Base-by-base conservation (phyloP, 2,888 invertebrate genomes). In the Tyria jacobaeae region DNA sequence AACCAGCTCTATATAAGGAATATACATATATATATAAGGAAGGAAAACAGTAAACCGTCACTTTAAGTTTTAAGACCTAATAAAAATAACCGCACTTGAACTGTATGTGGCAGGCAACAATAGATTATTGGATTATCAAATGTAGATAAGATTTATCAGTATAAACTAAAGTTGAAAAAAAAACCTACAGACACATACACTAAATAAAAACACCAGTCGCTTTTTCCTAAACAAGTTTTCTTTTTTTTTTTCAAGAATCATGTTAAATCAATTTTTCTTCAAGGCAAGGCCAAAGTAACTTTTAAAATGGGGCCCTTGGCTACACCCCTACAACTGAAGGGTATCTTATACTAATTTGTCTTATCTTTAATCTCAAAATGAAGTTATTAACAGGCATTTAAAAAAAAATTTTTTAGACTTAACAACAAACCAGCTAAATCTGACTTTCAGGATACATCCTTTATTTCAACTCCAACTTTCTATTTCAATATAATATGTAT, bases 31-130 rank as follows among this genome's bases (percentile, higher is more conserved):
- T 21, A 14, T 44, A 44, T 21, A 44, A 44, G 44, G 21, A 44
- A 44, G 44, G 44, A 44, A 44, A 44, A 44, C 21, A 44, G 21
- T 21, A 12, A 21, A 39, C 51, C 57, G 57, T 62, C 9, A 61
- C 47, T 55, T 61, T 31, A 31, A 31, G 31, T 25, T 41, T 39
- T 61, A 70, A 76, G 64, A 76, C 57, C 61, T 52, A 68, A 72
- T 71, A 12, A 63, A 63, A 15, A 56, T 65, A 69, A 72, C 65
- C 73, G 65, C 63, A 65, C 70, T 72, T 75, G 73, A 73, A 75
- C 73, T 63, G 50, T 35, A 56, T 50, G 56, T 56, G 25, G 57
- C 49, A 53, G 60, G 48, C 44, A 50, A 50, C 58, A 50, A 44
- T 34, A 39, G 56, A 64, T 53, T 47, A 47, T 44, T 1, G 37